Conservation (phyloP, 2,888 invertebrate species). For the Megamerina dolium region DNA sequence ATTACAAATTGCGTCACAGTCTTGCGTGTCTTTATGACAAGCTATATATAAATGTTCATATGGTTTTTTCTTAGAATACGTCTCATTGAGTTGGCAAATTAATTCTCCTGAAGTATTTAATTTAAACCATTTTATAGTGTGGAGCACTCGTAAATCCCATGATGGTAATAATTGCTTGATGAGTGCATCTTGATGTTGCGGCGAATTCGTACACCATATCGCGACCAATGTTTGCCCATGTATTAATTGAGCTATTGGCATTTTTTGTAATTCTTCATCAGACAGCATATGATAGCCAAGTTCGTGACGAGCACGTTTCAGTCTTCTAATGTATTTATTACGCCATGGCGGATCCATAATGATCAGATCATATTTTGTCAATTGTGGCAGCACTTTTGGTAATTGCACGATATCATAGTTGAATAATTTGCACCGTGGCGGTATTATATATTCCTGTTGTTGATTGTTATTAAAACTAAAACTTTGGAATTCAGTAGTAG, state of each 20-base stretch:
- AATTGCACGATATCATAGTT: conserved; percentile 62
- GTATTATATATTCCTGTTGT: conserved; percentile 59
- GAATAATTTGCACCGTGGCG: conserved; percentile 60
- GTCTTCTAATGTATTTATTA: conserved; percentile 86
- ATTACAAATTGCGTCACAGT: conserved; percentile 14
- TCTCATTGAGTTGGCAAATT: conserved; percentile 52
- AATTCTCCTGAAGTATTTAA: conserved; percentile 60
- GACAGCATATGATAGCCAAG: conserved; percentile 68
- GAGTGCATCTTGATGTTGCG: conserved; percentile 62
- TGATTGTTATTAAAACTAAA: conserved; percentile 42
- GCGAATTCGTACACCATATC: conserved; percentile 90
- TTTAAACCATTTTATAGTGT: conserved; percentile 79
- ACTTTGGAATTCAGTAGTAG: conserved; percentile 49
- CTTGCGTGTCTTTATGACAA: conserved; percentile 27
- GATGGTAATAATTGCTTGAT: conserved; percentile 66
- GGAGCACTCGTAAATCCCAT: conserved; percentile 68
- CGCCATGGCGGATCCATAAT: conserved; percentile 94
- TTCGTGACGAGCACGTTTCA: conserved; percentile 58
- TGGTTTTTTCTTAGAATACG: conserved; percentile 68
- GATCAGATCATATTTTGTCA: conserved; percentile 65
- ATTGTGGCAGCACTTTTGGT: conserved; percentile 51
- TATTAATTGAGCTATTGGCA: conserved; percentile 64
- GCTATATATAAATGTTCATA: conserved; percentile 76
- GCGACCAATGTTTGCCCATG: conserved; percentile 63
- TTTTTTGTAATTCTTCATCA: conserved; percentile 63